Base-by-base conservation (phyloP, 2,888 invertebrate genomes). In the Peribatodes rhomboidaria region DNA sequence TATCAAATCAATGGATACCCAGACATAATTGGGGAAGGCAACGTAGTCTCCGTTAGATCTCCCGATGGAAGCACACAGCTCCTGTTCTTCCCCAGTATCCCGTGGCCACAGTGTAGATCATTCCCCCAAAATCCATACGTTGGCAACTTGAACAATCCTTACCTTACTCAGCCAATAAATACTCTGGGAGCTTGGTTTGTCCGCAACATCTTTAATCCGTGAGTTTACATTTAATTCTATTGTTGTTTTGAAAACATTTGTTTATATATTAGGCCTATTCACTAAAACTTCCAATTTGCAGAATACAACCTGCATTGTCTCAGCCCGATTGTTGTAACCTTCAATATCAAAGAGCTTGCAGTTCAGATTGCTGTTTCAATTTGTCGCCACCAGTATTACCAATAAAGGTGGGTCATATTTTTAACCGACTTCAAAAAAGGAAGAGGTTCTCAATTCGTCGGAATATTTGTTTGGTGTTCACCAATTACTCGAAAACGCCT, bases 1-100 rank as follows among this genome's bases (percentile, higher is more conserved):
- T 31, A 53, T 31, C 69, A 64, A 49, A 62, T 46, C 46, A 67
- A 64, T 35, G 68, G 61, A 41, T 67, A 60, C 57, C 66, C 86
- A 52, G 83, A 84, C 65, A 74, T 92, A 70, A 75, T 89, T 50
- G 92, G 93, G 9, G 92, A 92, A 72, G 93, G 93, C 20, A 87
- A 91, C 55, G 82, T 93, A 3, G 77, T 79, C 1, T 78, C 89
- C 1, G 46, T 89, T 2, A 69, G 81, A 27, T 76, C 83, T 42
- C 86, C 89, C 1, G 90, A 93, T 71, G 93, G 93, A 31, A 83
- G 77, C 35, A 65, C 84, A 1, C 89, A 90, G 68, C 83, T 83
- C 44, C 84, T 84, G 61, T 93, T 92, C 70, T 67, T 85, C 35
- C 92, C 92, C 13, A 75, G 75, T 4, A 55, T 74, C 14, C 80